Base-by-base conservation (phyloP, 1,140 invertebrate species). In the Polyergus mexicanus region DNA sequence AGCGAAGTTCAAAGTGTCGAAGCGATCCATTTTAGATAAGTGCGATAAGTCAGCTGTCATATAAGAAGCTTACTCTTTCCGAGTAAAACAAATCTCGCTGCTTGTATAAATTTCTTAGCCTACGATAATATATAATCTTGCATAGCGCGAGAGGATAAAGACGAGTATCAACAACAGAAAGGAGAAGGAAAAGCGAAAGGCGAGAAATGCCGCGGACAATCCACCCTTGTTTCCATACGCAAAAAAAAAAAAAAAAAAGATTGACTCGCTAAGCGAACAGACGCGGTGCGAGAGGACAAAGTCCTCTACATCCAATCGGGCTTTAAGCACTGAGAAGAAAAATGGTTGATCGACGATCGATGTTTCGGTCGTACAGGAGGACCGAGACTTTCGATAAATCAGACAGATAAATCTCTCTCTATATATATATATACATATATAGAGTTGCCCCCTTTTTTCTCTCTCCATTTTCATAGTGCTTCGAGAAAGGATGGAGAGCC, bases 21-120 rank as follows among this genome's bases (percentile, higher is more conserved):
- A 13, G 28, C n/a, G 44, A 78, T 78, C 44, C 62, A 32, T 78
- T 32, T 78, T 47, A 78, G 60, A 78, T 78, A 66, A 65, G 41
- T 44, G 28, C 38, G 60, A 62, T 78, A 54, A 66, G 25, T 66
- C 76, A 78, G 44, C 62, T 66, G 44, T 78, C 56, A 35, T 22
- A 51, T 51, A 16, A 16, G 22, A 22, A 44, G 72, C 72, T 56
- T 10, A 25, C 60, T 56, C 13, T 75, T 32, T 22, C 51, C n/a
- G 32, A 19, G 54, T n/a, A 60, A 58, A n/a, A 60, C 11, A 19
- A 35, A 63, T 63, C 60, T 25, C 56, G 56, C 35, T 60, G 56
- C 54, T 25, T 22, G 25, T 76, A 38, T 38, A 44, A 76, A 60
- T 58, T 75, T 75, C 56, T 41, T 32, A 76, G 22, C 2, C 16